A percentile compares a stretch with the other conserved stretches of the same genome.
These are phyloP conservation scores for Drosophila robusta DNA, from an alignment of 2,888 invertebrate genomes.

Conservation along the genomic window DNA sequence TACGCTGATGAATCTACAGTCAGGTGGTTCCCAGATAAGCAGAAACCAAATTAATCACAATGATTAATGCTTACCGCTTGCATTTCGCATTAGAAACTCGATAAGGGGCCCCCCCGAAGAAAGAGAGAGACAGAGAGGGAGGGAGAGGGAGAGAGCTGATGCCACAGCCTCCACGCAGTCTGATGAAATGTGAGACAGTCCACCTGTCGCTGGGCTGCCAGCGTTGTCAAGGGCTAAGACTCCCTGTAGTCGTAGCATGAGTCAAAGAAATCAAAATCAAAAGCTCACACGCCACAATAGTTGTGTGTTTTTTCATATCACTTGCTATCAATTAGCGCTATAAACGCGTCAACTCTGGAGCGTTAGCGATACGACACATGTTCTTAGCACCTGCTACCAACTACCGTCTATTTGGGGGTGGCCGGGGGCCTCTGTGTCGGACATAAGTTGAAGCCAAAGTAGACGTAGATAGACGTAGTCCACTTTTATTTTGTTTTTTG, in stretches of 20 bases:
- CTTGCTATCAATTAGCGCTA: conserved; percentile 66
- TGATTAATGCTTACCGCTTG: conserved; percentile 37
- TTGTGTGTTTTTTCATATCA: conserved; percentile 38
- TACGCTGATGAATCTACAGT: conserved; percentile 13
- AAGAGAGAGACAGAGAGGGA: no score
- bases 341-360: conserved; percentile 41
- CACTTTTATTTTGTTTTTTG: conserved; percentile 4
- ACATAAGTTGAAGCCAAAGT: conserved; percentile 23
- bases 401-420: not conserved
- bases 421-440: not conserved
- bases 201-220: not conserved
- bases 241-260: conserved; percentile 23
- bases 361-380: conserved; percentile 28
- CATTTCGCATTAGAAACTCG: not conserved
- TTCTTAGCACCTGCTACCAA: conserved; percentile 4
- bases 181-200: not conserved
- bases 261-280: conserved; percentile 52
- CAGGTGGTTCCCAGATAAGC: conserved; percentile 47
- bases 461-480: conserved; percentile 20
- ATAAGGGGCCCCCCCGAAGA: no score
- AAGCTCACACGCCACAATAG: conserved; percentile 6
- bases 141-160: no score
- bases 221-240: conserved; percentile 14
- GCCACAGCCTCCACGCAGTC: not conserved
- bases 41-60: conserved; percentile 42